A percentile compares a stretch with the other conserved stretches of the same genome.
phyloP scores from a whole-genome alignment of 2,888 invertebrate genomes.

The Phyto melanocephala region DNA sequence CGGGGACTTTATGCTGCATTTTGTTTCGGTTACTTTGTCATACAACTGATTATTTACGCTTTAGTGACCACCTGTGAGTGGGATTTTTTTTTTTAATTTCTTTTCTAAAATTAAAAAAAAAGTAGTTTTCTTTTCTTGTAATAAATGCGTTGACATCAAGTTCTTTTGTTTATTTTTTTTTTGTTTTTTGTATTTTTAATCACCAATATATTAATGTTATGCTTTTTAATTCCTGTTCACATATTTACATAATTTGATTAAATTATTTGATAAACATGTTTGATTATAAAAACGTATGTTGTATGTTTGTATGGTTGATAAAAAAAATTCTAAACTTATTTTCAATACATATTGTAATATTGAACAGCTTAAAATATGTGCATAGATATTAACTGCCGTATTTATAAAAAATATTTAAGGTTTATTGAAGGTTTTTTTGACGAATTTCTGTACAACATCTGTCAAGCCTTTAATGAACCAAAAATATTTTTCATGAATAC shows the following conservation, averaged over 20 bases:
- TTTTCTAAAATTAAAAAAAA: background rate
- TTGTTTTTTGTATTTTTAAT: background rate
- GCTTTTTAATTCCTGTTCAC: conserved; percentile 31
- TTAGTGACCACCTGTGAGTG: conserved; percentile 75
- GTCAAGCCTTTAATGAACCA: no score
- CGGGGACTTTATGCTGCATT: background rate
- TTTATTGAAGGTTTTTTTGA: no score
- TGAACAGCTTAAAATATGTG: background rate
- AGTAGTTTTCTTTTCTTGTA: conserved; percentile 28
- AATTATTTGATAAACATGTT: conserved; percentile 38
- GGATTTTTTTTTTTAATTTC: background rate
- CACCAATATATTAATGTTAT: conserved; percentile 41
- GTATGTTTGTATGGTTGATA: no score
- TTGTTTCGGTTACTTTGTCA: conserved; percentile 23
- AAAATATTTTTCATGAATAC: no score
- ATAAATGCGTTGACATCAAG: conserved; percentile 56
- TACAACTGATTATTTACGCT: conserved; percentile 74
- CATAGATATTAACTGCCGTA: no score
- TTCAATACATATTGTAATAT: background rate
- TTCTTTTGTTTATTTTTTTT: conserved; percentile 33
- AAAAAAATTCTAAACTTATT: background rate
- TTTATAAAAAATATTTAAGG: no score
- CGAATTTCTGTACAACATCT: no score
- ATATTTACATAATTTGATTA: conserved; percentile 52
- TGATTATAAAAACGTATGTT: background rate